phyloP scores from a whole-genome alignment of 2,797 vertebrate species.

The Vireo griseus region DNA sequence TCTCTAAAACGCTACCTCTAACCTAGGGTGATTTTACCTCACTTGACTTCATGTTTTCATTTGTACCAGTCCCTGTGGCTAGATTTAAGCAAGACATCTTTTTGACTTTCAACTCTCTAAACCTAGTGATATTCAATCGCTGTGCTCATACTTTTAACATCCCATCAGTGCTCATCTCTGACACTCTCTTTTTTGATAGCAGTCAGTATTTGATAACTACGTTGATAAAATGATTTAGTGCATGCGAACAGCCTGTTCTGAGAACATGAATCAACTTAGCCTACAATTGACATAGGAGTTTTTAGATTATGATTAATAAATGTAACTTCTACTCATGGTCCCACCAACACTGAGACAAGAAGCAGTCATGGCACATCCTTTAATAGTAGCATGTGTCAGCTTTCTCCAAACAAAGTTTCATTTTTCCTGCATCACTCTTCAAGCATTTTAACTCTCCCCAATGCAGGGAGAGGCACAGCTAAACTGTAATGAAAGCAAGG shows the following conservation, averaged over 20 bases:
- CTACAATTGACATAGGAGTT: not conserved
- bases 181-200: not conserved
- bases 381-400: not conserved
- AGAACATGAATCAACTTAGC: not conserved
- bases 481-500: not conserved
- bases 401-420: not conserved
- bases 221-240: not conserved
- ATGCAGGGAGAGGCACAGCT: not conserved
- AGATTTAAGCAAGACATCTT: not conserved
- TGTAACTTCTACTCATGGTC: not conserved
- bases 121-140: fast-evolving
- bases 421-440: not conserved
- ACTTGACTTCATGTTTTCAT: not conserved
- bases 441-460: not conserved
- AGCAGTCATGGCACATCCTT: not conserved
- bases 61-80: not conserved
- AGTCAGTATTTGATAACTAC: not conserved
- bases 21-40: not conserved
- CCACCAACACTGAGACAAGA: not conserved
- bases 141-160: not conserved
- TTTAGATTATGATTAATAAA: not conserved
- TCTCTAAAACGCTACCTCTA: not conserved
- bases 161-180: not conserved
- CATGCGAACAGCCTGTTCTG: not conserved
- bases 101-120: not conserved